phyloP scores from a whole-genome alignment of 2,113 vertebrate genomes.

The Porphyrio hochstetteri region DNA sequence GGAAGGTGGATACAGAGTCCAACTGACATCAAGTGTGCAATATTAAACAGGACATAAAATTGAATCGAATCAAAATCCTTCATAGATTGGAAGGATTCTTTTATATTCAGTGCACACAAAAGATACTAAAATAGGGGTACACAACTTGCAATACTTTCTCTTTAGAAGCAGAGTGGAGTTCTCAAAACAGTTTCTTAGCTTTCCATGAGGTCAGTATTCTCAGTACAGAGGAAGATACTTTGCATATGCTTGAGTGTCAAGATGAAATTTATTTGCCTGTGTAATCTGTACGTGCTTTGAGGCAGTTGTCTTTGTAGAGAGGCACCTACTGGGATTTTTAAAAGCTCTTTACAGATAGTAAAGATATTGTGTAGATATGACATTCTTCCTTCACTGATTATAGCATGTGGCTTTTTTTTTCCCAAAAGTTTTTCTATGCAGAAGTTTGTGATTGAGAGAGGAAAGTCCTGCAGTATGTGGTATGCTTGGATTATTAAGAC shows the following conservation, averaged over 20 bases:
- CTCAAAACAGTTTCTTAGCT: neutral
- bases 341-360: neutral
- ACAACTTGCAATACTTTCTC: neutral
- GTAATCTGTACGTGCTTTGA: neutral
- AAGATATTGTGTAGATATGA: neutral
- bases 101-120: neutral
- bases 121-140: neutral
- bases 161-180: neutral
- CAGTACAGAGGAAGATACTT: neutral
- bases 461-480: neutral
- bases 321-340: neutral
- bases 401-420: neutral
- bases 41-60: neutral
- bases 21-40: fast-evolving
- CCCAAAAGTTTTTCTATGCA: neutral
- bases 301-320: neutral
- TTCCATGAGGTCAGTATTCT: neutral
- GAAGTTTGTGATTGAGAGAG: neutral
- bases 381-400: neutral
- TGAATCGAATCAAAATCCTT: neutral
- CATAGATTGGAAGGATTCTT: neutral
- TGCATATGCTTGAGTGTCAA: neutral
- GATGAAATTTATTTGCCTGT: neutral
- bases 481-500: neutral
- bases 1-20: neutral